Conservation (phyloP, 92 coral and sea anemone species). For the Palythoa grandis region DNA sequence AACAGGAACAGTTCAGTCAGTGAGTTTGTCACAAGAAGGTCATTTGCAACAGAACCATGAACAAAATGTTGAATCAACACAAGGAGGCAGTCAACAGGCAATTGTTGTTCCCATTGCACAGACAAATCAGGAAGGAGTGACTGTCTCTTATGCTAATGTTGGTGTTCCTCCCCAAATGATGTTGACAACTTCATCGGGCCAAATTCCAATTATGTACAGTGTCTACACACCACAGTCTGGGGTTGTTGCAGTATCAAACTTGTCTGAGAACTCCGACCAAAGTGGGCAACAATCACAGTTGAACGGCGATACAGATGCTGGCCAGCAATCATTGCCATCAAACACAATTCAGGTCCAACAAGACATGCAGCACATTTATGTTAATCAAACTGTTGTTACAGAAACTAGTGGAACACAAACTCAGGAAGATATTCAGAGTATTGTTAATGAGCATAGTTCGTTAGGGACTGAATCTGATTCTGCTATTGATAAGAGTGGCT, state of each 20-base stretch:
- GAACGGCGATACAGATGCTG: constrained; percentile 70
- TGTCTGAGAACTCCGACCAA: constrained; percentile 65
- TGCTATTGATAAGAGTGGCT: constrained; percentile 64
- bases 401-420: constrained; percentile 88
- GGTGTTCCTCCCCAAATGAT: constrained; percentile 86
- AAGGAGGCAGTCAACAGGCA: constrained; percentile 69
- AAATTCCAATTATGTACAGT: constrained; percentile 89
- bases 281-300: constrained; percentile 66
- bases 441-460: constrained; percentile 70
- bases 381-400: constrained; percentile 74
- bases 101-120: constrained; percentile 85
- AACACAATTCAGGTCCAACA: constrained; percentile 76
- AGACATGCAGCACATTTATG: constrained; percentile 73
- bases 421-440: constrained; percentile 75
- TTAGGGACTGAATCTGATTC: constrained; percentile 63
- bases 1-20: constrained; percentile 39
- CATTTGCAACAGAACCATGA: constrained; percentile 72
- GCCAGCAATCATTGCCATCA: constrained; percentile 74
- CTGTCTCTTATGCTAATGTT: constrained; percentile 79
- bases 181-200: constrained; percentile 82
- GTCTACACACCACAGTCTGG: constrained; percentile 84
- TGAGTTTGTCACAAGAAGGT: constrained; percentile 61
- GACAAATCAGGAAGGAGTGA: constrained; percentile 76
- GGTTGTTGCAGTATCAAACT: constrained; percentile 75
- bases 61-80: constrained; percentile 70